These are phyloP conservation scores for Tanypteryx hageni DNA, from an alignment of 2,888 invertebrate species.

Conservation along the genomic window DNA sequence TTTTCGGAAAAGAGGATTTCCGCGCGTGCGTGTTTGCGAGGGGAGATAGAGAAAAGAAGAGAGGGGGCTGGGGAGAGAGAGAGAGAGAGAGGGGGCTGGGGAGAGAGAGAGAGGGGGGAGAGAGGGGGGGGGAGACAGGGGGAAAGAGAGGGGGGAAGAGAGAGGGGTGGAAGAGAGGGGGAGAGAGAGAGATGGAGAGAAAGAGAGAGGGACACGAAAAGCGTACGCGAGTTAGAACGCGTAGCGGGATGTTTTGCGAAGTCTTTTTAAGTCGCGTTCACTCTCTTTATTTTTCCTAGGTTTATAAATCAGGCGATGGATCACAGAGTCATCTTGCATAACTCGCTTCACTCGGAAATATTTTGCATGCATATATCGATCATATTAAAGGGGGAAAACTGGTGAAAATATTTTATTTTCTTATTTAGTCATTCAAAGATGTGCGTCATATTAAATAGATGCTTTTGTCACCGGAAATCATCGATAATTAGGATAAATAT, in stretches of 20 bases:
- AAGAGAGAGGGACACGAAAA: too few relatives aligned
- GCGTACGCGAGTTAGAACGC: neutral
- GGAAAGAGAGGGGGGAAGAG: neutral
- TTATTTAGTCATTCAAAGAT: too few relatives aligned
- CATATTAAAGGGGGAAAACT: too few relatives aligned
- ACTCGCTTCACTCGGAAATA: too few relatives aligned
- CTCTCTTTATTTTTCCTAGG: neutral
- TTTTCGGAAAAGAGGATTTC: conserved; percentile 14
- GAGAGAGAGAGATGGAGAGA: neutral
- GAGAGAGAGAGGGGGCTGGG: too few relatives aligned
- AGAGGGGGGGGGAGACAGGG: neutral
- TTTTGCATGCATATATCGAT: too few relatives aligned
- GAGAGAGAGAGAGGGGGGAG: neutral
- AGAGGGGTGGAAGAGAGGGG: too few relatives aligned
- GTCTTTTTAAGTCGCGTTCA: neutral
- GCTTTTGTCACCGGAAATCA: too few relatives aligned
- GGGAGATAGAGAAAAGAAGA: neutral
- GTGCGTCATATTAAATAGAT: too few relatives aligned
- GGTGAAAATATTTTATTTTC: too few relatives aligned
- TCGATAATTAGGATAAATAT: too few relatives aligned
- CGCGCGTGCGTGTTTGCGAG: neutral
- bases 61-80: too few relatives aligned
- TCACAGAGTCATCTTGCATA: neutral
- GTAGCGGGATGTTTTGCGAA: neutral
- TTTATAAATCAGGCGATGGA: neutral